phyloP scores from a whole-genome alignment of 1,140 invertebrate species.

The Bombus superbus region DNA sequence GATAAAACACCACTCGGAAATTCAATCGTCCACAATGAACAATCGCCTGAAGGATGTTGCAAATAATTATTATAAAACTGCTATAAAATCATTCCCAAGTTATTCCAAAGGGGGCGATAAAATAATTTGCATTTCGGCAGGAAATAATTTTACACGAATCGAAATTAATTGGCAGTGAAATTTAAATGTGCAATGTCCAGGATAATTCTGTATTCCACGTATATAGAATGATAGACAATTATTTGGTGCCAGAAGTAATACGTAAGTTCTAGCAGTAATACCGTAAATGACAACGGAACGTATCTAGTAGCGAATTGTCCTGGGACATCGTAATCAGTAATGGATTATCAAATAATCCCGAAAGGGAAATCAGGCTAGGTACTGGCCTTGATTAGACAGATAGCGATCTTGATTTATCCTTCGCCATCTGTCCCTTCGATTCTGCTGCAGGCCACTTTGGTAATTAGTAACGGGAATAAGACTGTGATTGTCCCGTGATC shows the following conservation, averaged over 20 bases:
- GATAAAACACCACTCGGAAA: too few relatives aligned
- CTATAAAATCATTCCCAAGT: background rate
- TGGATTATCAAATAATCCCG: constrained; percentile 46
- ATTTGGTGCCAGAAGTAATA: background rate
- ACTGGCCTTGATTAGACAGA: constrained; percentile 61
- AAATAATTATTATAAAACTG: too few relatives aligned
- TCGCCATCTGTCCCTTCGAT: constrained; percentile 33
- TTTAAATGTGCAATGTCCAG: background rate
- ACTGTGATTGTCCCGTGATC: constrained; percentile 1
- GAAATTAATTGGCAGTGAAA: background rate
- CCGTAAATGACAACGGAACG: background rate
- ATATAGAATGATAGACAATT: background rate
- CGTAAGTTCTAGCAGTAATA: background rate
- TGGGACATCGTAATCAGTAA: constrained; percentile 12
- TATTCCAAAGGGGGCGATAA: rapidly evolving
- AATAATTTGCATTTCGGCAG: background rate
- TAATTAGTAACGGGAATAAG: constrained; percentile 36
- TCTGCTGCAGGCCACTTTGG: constrained; percentile 20
- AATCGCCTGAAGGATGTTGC: background rate
- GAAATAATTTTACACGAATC: background rate
- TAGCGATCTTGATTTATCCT: constrained; percentile 67
- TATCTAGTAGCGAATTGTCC: background rate
- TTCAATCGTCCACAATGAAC: background rate
- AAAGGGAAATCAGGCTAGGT: constrained; percentile 49
- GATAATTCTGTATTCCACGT: too few relatives aligned